Evolutionary conservation across 2,888 invertebrate species (phyloP).

Genomic region (Nipponacmea schrenckii): DNA sequence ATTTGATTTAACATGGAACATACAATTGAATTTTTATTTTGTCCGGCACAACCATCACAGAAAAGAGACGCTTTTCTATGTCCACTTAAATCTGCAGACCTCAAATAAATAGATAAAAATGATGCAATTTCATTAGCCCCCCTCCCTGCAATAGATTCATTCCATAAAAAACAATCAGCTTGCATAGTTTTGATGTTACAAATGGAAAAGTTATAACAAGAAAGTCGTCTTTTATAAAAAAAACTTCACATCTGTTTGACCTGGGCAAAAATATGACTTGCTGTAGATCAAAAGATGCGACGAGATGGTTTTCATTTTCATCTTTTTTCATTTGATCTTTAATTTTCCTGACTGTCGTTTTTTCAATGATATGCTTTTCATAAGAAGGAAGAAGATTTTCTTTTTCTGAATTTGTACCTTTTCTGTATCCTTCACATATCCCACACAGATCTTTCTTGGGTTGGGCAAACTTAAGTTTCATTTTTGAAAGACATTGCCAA

Average conservation of each 20-base stretch:
- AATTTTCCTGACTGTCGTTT: not conserved
- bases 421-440: not conserved
- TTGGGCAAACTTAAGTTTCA: not conserved
- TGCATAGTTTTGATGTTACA: not conserved
- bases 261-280: not conserved
- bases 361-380: not conserved
- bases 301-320: not conserved
- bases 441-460: not conserved
- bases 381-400: not conserved
- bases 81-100: not conserved
- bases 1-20: not conserved
- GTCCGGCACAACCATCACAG: constrained; percentile 10
- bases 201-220: not conserved
- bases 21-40: constrained; percentile 15
- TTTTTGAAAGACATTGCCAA: not conserved
- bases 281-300: not conserved
- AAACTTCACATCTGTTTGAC: not conserved
- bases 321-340: not conserved
- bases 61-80: not conserved
- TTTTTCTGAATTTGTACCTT: not conserved
- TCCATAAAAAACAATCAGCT: not conserved
- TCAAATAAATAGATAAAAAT: not conserved
- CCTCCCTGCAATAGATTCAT: not conserved
- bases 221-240: not conserved
- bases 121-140: not conserved